phyloP scores from a whole-genome alignment of 2,113 vertebrate genomes.

The Polypterus senegalus region DNA sequence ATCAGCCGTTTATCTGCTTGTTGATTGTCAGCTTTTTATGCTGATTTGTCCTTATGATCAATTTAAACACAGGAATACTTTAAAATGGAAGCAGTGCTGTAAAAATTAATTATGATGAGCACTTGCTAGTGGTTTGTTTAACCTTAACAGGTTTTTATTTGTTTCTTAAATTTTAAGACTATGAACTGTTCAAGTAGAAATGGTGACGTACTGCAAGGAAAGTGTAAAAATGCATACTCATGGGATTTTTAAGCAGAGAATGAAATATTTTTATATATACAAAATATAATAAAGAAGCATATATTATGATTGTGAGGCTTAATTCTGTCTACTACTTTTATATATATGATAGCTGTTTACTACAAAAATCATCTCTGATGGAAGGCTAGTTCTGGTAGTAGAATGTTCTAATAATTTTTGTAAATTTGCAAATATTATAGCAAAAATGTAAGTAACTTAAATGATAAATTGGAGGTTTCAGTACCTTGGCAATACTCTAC shows the following conservation, averaged over 20 bases:
- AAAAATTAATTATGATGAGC: too few relatives aligned
- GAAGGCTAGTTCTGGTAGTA: too few relatives aligned
- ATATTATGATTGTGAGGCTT: background rate
- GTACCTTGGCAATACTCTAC: too few relatives aligned
- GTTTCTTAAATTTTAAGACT: too few relatives aligned
- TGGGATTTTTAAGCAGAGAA: conserved; percentile 34
- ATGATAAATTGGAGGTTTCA: too few relatives aligned
- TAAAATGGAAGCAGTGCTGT: background rate
- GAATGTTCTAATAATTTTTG: too few relatives aligned
- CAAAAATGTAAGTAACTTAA: too few relatives aligned
- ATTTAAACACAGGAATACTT: background rate
- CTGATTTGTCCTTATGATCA: background rate
- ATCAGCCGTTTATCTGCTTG: background rate
- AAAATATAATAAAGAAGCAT: conserved; percentile 39
- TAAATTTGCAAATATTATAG: too few relatives aligned
- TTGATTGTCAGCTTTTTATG: background rate
- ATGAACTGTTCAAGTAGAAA: too few relatives aligned
- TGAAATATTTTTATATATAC: conserved; percentile 61
- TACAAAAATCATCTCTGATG: background rate
- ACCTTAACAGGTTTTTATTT: too few relatives aligned
- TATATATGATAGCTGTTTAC: background rate
- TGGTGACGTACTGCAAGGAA: too few relatives aligned
- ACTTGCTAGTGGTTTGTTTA: too few relatives aligned
- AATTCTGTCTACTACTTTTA: background rate
- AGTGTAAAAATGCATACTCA: background rate